Evolutionary conservation across 2,113 vertebrate genomes (phyloP), one percentile per base, ranked within the genome.

Genomic region (Zosterops japonicus): DNA sequence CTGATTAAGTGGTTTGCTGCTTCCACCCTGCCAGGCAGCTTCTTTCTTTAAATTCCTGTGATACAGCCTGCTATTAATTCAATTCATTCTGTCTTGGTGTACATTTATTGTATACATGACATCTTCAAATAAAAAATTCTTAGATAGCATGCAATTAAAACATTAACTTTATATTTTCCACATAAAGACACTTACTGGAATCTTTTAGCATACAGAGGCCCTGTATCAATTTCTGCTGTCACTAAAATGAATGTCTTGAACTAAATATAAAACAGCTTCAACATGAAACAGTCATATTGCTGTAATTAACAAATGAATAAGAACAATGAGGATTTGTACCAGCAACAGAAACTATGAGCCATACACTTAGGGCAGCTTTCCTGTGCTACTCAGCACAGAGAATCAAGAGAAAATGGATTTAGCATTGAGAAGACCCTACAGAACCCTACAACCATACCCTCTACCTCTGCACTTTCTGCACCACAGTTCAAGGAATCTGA

Each of bases 241-340:
- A 90, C 33, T 56, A 70, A 95, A 94, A 90, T 59, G 1, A 83
- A 85, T 31, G 12, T 55, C 52, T 75, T 82, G 42, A 89, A 86
- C 31, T 67, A 90, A 94, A 69, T 61, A 74, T n/a, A 72, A 83
- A 91, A 61, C 44, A 87, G 69, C 56, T 89, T 87, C 74, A 83
- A 65, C 46, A 81, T 33, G 14, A 68, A 74, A 93, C 46, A 69
- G 59, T 31, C 65, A 64, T 44, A 85, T 31, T 71, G 22, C 53
- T 85, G 49, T 82, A 88, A 90, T 85, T 92, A 92, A 84, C 29
- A 70, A 87, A 89, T 63, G 1, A 83, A 0, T 27, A 89, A 81
- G 33, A 87, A 91, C 67, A 94, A 88, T 49, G 5, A 80, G 6
- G 86, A 65, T 29, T 52, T 59, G 15, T 46, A 82, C 25, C 44